These are phyloP conservation scores for Tiliacea aurago DNA, from an alignment of 2,888 invertebrate genomes.

Conservation along the genomic window DNA sequence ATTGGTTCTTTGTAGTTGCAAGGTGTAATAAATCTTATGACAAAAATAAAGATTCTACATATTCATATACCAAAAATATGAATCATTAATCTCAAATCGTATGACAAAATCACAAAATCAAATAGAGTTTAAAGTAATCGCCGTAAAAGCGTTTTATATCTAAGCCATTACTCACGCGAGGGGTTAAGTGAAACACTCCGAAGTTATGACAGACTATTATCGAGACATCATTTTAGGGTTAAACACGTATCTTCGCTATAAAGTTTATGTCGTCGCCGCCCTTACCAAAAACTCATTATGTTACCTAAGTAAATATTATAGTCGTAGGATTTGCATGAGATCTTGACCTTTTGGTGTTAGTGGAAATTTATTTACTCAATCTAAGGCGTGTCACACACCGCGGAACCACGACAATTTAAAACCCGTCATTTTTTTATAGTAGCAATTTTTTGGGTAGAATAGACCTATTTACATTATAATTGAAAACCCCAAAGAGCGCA, in stretches of 20 bases:
- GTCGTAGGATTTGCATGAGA: conserved; percentile 27
- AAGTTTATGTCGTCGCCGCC: conserved; percentile 56
- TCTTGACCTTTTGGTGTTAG: conserved; percentile 28
- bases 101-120: conserved; percentile 49
- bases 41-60: neutral
- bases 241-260: conserved; percentile 64
- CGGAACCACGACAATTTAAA: no score
- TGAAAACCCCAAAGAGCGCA: no score
- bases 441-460: no score
- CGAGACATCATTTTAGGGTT: conserved; percentile 71
- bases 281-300: conserved; percentile 56
- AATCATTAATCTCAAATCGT: conserved; percentile 18
- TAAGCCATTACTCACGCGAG: conserved; percentile 60
- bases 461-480: no score
- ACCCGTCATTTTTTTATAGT: no score
- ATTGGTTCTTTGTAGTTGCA: neutral
- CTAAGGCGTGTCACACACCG: neutral
- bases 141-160: conserved; percentile 55
- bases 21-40: neutral
- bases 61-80: conserved; percentile 9
- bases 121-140: conserved; percentile 59
- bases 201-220: conserved; percentile 73
- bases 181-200: conserved; percentile 66
- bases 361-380: conserved; percentile 26
- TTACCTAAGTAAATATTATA: conserved; percentile 51